A percentile compares a stretch with the other conserved stretches of the same genome.
Evolutionary conservation across 2,888 invertebrate species (phyloP).

Genomic region (Apocheima hispidaria): DNA sequence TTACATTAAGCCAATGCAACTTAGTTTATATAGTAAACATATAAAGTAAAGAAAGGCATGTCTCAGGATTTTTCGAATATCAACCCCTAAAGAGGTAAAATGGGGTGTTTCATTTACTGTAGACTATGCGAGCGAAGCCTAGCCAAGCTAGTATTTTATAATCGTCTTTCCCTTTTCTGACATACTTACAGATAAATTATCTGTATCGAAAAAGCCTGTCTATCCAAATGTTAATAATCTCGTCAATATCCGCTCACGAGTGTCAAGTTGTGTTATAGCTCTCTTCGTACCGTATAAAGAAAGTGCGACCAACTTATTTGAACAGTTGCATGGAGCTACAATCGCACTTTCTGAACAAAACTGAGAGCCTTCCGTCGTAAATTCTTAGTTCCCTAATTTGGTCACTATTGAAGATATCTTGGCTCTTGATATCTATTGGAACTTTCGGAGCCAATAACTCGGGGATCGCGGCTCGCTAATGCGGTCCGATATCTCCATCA

Average conservation of each 20-base stretch:
- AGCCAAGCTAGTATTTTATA: background rate
- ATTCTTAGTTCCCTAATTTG: background rate
- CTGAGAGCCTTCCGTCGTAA: background rate
- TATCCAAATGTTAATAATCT: conserved; percentile 13
- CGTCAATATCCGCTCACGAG: conserved; percentile 16
- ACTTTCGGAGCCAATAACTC: conserved; percentile 15
- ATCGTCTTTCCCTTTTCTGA: background rate
- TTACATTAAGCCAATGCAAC: too few species aligned
- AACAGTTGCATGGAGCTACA: background rate
- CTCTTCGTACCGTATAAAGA: conserved; percentile 14
- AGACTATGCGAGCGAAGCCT: too few species aligned
- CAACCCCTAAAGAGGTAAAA: too few species aligned
- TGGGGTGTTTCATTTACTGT: too few species aligned
- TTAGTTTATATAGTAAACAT: too few species aligned
- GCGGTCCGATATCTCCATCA: conserved; percentile 8
- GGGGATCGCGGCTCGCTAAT: conserved; percentile 6
- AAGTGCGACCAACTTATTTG: background rate
- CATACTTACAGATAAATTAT: background rate
- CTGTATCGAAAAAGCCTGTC: conserved; percentile 1
- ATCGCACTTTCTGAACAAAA: background rate
- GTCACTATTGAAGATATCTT: background rate
- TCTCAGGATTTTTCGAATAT: too few species aligned
- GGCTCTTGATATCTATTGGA: background rate
- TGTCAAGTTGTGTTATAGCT: conserved; percentile 24
- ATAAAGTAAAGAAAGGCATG: too few species aligned